Evolutionary conservation across 2,888 invertebrate genomes (phyloP).

Genomic region (Blomia tropicalis): DNA sequence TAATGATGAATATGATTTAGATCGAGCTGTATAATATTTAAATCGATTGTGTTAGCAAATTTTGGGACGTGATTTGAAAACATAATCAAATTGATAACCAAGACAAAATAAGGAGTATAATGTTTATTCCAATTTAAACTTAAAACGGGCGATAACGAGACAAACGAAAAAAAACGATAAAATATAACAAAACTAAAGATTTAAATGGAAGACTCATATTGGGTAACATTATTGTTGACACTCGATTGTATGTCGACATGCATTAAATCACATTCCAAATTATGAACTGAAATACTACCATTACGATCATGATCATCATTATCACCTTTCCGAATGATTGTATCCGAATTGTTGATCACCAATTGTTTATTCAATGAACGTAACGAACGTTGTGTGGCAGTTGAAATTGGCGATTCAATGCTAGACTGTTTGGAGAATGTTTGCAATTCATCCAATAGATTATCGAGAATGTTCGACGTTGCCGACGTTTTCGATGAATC

Average conservation of each 20-base stretch:
- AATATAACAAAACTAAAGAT: slow-evolving; percentile 7
- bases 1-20: slow-evolving; percentile 62
- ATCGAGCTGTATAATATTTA: slow-evolving; percentile 40
- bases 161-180: slow-evolving; percentile 6
- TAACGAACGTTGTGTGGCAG: slow-evolving; percentile 6
- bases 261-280: too few relatives aligned
- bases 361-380: background rate
- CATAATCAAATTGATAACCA: background rate
- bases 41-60: background rate
- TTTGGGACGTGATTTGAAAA: too few relatives aligned
- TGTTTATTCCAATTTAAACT: background rate
- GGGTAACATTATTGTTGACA: background rate
- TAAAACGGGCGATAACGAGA: background rate
- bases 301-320: background rate
- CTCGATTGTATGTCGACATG: too few relatives aligned
- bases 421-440: slow-evolving; percentile 59
- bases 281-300: background rate
- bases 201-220: background rate
- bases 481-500: slow-evolving; percentile 24
- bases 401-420: slow-evolving; percentile 1
- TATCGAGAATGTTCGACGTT: slow-evolving; percentile 83
- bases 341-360: slow-evolving; percentile 7
- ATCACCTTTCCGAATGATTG: slow-evolving; percentile 11
- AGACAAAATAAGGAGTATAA: background rate
- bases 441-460: slow-evolving; percentile 80